Evolutionary conservation across 2,113 vertebrate species (phyloP).

Genomic region (Todiramphus chloris): DNA sequence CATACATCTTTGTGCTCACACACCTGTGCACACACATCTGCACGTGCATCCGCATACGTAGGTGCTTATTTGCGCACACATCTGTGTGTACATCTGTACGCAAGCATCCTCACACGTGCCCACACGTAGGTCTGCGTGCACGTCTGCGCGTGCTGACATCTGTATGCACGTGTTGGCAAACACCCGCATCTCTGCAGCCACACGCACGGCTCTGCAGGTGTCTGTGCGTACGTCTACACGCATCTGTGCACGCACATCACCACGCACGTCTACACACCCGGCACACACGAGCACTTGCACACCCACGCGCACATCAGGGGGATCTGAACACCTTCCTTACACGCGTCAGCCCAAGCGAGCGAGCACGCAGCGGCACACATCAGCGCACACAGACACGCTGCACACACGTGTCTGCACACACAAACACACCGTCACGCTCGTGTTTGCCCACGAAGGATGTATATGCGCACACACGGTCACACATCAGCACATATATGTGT

Average conservation of each 20-base stretch:
- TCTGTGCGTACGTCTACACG: not conserved
- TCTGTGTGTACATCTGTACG: not conserved
- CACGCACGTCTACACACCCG: rapidly evolving
- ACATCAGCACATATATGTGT: not conserved
- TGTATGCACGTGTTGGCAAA: rapidly evolving
- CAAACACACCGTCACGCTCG: rapidly evolving
- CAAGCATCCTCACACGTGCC: rapidly evolving
- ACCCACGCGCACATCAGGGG: rapidly evolving
- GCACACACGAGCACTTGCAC: rapidly evolving
- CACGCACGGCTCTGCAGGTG: rapidly evolving
- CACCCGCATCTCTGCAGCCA: too few species aligned
- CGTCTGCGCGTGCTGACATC: rapidly evolving
- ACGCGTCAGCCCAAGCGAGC: not conserved
- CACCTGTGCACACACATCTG: not conserved
- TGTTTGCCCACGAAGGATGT: rapidly evolving
- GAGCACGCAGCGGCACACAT: not conserved
- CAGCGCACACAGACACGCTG: not conserved
- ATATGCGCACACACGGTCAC: not conserved
- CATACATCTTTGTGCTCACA: not conserved
- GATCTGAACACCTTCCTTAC: too few species aligned
- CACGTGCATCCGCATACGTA: rapidly evolving
- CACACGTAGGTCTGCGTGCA: rapidly evolving
- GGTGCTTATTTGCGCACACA: not conserved
- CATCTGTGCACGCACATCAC: not conserved
- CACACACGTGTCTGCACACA: rapidly evolving